Evolutionary conservation across 1,140 invertebrate genomes (phyloP), one percentile per base, ranked within the genome.

Genomic region (Zaprionus inermis): DNA sequence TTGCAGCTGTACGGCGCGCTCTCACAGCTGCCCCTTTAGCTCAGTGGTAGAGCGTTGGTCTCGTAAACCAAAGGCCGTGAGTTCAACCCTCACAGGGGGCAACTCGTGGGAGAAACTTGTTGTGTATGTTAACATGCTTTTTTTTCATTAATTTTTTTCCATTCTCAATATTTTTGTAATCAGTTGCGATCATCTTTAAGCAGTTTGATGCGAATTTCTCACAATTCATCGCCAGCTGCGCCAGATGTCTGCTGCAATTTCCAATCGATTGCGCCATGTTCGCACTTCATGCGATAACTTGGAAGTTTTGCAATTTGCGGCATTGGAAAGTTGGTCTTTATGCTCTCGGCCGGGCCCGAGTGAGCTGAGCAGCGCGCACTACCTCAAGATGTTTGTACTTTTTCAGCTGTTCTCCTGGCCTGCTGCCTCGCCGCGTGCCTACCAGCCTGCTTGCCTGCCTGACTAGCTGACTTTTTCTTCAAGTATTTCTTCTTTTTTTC

Each of bases 31-130:
- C 71, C 71, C 65, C 95, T 96, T 96, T 97, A 97, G 96, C 96
- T 96, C 96, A 97, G 96, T 95, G 96, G 96, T 95, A 97, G 96
- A 97, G 96, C 96, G 96, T 96, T 96, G 96, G 96, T 96, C 96
- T 97, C 95, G 96, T 97, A 97, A 97, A 96, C 96, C 96, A 96
- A 96, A 95, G 96, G 96, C 96, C 96, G 96, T 95, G 96, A 96
- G 96, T 96, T 96, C 96, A 95, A 96, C 95, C 95, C 96, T 96
- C 96, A 86, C 82, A 85, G 82, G 82, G 76, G 82, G 82, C 82
- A 85, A 36, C 18, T 14, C 3, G 3, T 1, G 22, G 6, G n/a
- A 7, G 6, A n/a, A 38, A 28, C 5, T 28, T 10, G 63, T n/a
- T n/a, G n/a, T n/a, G n/a, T n/a, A n/a, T n/a, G n/a, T n/a, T n/a